Percentiles rank a stretch among this genome's conserved stretches.
These are phyloP conservation scores for Chloroceryle aenea DNA, from an alignment of 2,113 vertebrate species.

Conservation along the genomic window DNA sequence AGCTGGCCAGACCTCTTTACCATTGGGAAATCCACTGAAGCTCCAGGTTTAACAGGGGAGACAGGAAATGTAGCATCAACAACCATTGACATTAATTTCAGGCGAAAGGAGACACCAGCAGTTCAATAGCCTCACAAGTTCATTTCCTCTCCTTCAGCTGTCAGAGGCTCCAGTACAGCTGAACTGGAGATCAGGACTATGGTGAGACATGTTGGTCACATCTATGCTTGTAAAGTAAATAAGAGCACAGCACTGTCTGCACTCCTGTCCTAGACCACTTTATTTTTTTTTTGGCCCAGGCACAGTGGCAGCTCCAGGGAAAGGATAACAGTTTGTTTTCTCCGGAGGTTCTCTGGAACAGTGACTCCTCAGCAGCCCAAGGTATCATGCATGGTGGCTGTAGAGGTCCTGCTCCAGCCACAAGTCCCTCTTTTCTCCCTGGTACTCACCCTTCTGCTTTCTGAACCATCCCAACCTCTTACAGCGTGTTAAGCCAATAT, in stretches of 20 bases:
- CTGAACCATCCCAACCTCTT: neutral
- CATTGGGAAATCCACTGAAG: slow-evolving; percentile 4
- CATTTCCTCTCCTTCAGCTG: slow-evolving; percentile 48
- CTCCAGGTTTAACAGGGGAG: neutral
- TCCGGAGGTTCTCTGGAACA: neutral
- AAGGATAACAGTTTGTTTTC: neutral
- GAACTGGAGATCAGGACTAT: neutral
- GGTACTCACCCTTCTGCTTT: neutral
- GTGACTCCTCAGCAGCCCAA: neutral
- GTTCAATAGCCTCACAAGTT: neutral
- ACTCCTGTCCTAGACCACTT: rapidly evolving
- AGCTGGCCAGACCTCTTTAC: slow-evolving; percentile 12
- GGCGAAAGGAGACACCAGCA: neutral
- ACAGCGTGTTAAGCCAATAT: rapidly evolving
- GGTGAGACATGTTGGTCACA: neutral
- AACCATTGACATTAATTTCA: neutral
- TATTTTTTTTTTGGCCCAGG: neutral
- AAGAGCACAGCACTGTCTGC: neutral
- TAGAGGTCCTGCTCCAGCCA: neutral
- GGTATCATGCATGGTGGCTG: neutral
- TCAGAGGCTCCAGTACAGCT: neutral
- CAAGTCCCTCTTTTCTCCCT: neutral
- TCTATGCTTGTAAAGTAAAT: neutral
- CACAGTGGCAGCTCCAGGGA: rapidly evolving
- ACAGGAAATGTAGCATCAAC: slow-evolving; percentile 44